Percentiles rank a stretch among this genome's conserved stretches.
Evolutionary conservation across 2,888 invertebrate genomes (phyloP).

Genomic region (Campoplex nolae): DNA sequence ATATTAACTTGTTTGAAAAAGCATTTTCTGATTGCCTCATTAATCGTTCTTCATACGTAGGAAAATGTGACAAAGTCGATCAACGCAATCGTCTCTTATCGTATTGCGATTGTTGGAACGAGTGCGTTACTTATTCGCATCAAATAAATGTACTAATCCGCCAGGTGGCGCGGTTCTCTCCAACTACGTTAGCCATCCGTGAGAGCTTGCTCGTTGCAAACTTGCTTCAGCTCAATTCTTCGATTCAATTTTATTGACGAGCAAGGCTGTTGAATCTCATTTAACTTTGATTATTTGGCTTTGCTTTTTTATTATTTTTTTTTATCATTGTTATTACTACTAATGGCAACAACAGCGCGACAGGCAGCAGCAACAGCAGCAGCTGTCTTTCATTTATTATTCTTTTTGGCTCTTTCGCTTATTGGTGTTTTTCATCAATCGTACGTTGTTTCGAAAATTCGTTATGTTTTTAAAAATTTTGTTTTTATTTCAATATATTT

Average conservation of each 20-base stretch:
- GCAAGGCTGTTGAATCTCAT: constrained; percentile 32
- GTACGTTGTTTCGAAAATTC: constrained; percentile 64
- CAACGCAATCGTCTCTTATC: constrained; percentile 19
- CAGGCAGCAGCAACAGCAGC: constrained; percentile 71
- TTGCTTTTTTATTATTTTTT: constrained; percentile 17
- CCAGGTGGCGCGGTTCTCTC: constrained; percentile 50
- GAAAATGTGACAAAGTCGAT: constrained; percentile 8
- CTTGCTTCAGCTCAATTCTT: constrained; percentile 23
- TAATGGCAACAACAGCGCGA: constrained; percentile 57
- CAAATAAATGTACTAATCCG: constrained; percentile 53
- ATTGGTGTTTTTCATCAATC: constrained; percentile 57
- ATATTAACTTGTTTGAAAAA: constrained; percentile 20
- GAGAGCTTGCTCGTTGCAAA: constrained; percentile 33
- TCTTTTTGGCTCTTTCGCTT: constrained; percentile 55
- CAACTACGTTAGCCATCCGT: constrained; percentile 32
- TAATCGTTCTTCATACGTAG: constrained; percentile 17
- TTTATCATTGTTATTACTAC: constrained; percentile 29
- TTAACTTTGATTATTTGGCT: constrained; percentile 21
- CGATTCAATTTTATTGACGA: constrained; percentile 24
- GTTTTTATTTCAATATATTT: neutral
- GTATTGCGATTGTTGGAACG: constrained; percentile 46
- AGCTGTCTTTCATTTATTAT: constrained; percentile 53
- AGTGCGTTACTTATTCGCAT: constrained; percentile 36
- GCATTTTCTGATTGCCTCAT: constrained; percentile 12
- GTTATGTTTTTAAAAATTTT: constrained; percentile 1